Conservation (phyloP, 2,113 vertebrate genomes). For the Pseudorasbora parva region DNA sequence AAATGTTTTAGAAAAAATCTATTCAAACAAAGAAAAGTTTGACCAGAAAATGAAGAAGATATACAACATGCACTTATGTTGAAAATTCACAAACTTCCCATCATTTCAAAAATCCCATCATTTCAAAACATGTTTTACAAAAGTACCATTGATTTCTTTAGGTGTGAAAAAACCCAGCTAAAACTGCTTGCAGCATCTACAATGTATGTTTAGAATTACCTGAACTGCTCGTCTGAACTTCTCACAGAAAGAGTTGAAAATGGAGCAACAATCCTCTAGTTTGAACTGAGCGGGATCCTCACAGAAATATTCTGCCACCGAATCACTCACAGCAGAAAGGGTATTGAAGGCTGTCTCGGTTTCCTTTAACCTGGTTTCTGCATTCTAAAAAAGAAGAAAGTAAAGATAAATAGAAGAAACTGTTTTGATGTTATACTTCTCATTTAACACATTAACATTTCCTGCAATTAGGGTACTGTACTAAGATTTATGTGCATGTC, state of each 20-base stretch:
- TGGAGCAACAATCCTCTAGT: conserved; percentile 77
- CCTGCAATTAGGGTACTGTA: neutral
- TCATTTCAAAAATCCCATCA: no score
- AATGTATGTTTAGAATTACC: conserved; percentile 56
- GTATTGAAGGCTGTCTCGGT: conserved; percentile 62
- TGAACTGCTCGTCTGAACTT: conserved; percentile 72
- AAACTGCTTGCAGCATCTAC: neutral
- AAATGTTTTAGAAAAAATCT: neutral
- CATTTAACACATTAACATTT: neutral
- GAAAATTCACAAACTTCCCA: no score
- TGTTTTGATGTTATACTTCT: no score
- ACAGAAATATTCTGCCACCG: conserved; percentile 78
- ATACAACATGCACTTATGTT: no score
- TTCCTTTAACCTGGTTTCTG: conserved; percentile 67
- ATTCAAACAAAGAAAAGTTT: no score
- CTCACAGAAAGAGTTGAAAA: conserved; percentile 78
- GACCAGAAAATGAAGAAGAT: no score
- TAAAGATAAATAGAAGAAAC: neutral
- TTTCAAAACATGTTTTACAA: neutral
- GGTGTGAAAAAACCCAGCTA: neutral
- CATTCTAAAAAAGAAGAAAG: conserved; percentile 62
- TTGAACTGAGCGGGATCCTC: conserved; percentile 75
- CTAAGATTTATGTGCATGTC: neutral
- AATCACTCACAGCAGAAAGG: conserved; percentile 64
- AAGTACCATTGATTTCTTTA: neutral